Evolutionary conservation across 2,113 vertebrate species (phyloP).

Genomic region (Shinisaurus crocodilurus): DNA sequence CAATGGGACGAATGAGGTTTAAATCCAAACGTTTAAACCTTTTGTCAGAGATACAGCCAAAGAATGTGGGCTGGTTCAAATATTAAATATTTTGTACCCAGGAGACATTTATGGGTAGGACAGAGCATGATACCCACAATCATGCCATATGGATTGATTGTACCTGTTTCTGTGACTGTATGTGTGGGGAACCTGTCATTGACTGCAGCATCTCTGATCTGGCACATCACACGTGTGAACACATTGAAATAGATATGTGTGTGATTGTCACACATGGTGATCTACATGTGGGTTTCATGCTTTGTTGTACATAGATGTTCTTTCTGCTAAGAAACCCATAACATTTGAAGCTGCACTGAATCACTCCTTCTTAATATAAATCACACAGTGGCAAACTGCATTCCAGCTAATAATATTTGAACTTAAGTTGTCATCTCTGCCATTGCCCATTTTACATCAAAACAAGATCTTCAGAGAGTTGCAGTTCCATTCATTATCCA

Average conservation of each 20-base stretch:
- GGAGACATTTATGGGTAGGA: not conserved
- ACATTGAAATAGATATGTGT: not conserved
- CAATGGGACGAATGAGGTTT: not conserved
- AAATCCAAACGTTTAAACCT: not conserved
- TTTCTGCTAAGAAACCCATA: not conserved
- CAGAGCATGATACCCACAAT: not conserved
- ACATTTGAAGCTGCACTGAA: not conserved
- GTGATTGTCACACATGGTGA: not conserved
- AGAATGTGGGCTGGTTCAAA: not conserved
- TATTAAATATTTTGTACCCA: not conserved
- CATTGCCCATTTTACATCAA: slow-evolving; percentile 11
- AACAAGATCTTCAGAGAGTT: not conserved
- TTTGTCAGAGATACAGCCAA: fast-evolving
- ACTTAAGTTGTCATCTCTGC: not conserved
- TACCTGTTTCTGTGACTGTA: not conserved
- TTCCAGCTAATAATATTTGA: not conserved
- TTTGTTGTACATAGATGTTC: not conserved
- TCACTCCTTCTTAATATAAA: fast-evolving
- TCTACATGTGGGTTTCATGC: not conserved
- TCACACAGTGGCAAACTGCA: not conserved
- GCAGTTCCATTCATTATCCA: not conserved
- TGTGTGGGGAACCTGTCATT: not conserved
- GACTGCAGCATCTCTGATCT: not conserved
- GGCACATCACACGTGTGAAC: not conserved
- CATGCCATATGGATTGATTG: not conserved